Conservation (phyloP, 2,113 vertebrate species). For the Vulpes lagopus region DNA sequence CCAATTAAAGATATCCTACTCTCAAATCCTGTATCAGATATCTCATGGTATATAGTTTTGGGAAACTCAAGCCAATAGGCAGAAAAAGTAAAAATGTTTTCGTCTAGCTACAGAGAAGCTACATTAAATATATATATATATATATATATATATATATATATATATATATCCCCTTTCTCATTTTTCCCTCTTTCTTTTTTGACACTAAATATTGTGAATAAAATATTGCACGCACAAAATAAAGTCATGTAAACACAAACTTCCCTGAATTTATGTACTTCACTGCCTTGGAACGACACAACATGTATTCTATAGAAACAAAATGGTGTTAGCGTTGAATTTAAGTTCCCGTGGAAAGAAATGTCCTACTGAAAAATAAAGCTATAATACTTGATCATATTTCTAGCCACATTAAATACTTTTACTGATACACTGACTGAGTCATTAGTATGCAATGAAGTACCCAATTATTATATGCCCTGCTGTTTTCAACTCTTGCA, state of each 20-base stretch:
- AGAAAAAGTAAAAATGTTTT: slow-evolving; percentile 18
- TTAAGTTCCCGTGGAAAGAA: slow-evolving; percentile 48
- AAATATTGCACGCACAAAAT: not conserved
- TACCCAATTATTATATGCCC: slow-evolving; percentile 83
- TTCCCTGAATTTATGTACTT: not conserved
- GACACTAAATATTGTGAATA: not conserved
- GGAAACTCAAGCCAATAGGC: not conserved
- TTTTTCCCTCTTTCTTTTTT: not conserved
- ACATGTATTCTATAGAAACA: not conserved
- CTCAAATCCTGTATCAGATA: fast-evolving
- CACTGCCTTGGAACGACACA: not conserved
- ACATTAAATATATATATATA: not conserved
- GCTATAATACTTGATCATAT: slow-evolving; percentile 8
- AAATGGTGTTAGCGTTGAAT: slow-evolving; percentile 19
- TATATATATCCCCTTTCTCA: not conserved
- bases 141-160: not conserved
- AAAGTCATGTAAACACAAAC: slow-evolving; percentile 18
- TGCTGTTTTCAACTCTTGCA: slow-evolving; percentile 81
- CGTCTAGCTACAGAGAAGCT: not conserved
- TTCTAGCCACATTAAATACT: slow-evolving; percentile 70
- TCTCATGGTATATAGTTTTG: not conserved
- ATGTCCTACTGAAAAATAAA: slow-evolving; percentile 67
- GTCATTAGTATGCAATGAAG: slow-evolving; percentile 83
- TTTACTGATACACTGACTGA: slow-evolving; percentile 53
- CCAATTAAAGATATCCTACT: not conserved